Base-by-base conservation (phyloP, 2,888 invertebrate species). In the Oxycera nigricornis region DNA sequence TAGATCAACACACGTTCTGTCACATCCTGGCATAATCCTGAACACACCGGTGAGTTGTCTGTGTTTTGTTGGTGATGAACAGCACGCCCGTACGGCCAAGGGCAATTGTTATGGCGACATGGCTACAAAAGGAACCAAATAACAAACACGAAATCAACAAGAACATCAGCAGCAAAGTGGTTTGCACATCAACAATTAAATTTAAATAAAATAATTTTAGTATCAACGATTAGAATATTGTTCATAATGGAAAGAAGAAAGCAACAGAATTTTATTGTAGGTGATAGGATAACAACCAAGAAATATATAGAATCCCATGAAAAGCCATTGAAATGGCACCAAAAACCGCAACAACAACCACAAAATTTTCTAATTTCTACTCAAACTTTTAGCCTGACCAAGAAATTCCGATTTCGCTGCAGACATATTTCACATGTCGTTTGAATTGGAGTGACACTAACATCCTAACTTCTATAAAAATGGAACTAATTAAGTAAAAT, bases 21-120 rank as follows among this genome's bases (percentile, higher is more conserved):
- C 83, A 90, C 91, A 74, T 89, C 91, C 79, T 92, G 92, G 92
- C 90, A 89, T 81, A 89, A 89, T 79, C 89, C 88, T 76, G 90
- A 90, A 79, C 89, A 91, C 83, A 90, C 91, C 79, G 92, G 91
- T 67, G 92, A 92, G 86, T 88, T 92, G 79, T 91, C 92, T 80
- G 92, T 93, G 77, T 92, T 91, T 87, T 92, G 92, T 86, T 93
- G 93, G 92, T 93, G 92, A 92, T 84, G 82, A 80, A 78, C 62
- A 68, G 73, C 74, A 70, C 55, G 75, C 77, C 75, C 76, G 76
- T 76, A 73, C 41, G 67, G 73, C 73, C 73, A 76, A 77, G 75
- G 76, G 74, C 75, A 46, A 57, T 57, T 73, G 74, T 75, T 75
- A 76, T 76, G 75, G 75, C 75, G 76, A 73, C 74, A 73, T 70